Evolutionary conservation across 2,888 invertebrate genomes (phyloP), one percentile per base, ranked within the genome.

Genomic region (Cheilosia scutellata): DNA sequence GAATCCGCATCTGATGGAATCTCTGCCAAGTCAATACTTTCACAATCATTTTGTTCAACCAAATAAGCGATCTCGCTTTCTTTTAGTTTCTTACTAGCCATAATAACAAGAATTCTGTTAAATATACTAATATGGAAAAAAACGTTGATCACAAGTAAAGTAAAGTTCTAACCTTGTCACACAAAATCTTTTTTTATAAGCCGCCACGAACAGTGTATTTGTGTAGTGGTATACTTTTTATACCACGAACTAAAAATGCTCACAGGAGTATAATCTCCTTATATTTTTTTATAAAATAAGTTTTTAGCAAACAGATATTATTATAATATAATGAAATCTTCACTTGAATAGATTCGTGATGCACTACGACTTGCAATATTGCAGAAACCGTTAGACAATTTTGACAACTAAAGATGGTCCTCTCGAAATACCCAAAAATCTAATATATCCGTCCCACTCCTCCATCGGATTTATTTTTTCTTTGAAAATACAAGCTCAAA

Each of bases 381-480:
- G 4, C 57, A 57, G n/a, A 57, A 57, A 57, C 57, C 57, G 5
- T 57, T 57, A 33, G 57, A 57, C n/a, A 6, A 11, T 57, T 57
- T 57, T 37, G 33, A 57, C 57, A 57, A 47, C 44, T 47, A 33
- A 33, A 33, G 20, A 20, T 20, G 20, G 20, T 20, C 20, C 20
- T 20, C 20, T 20, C 20, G 20, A 20, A 20, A 20, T 33, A 42
- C 42, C 42, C 42, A 42, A 42, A 13, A 13, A 13, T 42, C n/a
- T 42, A 1, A 20, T 20, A 20, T 20, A 20, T 20, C 20, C 20
- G 20, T 20, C 20, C 20, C 20, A 20, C 20, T 20, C 20, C 0
- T 20, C 20, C 20, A 20, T 20, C 20, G 20, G 20, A 42, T 42
- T 13, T 11, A 42, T 42, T 33, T 33, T 33, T 33, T 33, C 33